Evolutionary conservation across 2,888 invertebrate species (phyloP), one percentile per base, ranked within the genome.

Genomic region (Lochmaea crataegi): DNA sequence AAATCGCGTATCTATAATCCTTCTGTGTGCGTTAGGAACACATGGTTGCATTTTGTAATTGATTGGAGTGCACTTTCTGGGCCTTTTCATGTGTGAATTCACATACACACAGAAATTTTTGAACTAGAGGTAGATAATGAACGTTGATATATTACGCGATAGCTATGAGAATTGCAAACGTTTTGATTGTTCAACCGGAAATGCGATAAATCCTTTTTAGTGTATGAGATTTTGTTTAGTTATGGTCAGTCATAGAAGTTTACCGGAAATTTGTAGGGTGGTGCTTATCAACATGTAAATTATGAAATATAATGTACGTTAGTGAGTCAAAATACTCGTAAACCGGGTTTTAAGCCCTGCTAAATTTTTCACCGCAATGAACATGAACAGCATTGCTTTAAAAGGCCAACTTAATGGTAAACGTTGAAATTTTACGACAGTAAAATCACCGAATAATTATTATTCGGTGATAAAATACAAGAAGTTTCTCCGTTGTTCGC

Each of bases 21-120:
- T 79, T 80, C 77, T 78, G 75, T 66, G 42, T 71, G 64, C 75
- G 78, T 80, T 80, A 80, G 76, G 76, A 80, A 81, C 82, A 82
- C 80, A 82, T 80, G 81, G 80, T 75, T 79, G 81, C 78, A 57
- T 78, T 77, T 75, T 80, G 77, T 81, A 80, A 81, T 80, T 79
- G 79, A 74, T 76, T 76, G 68, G 57, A 75, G 73, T 58, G 71
- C 67, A 58, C 66, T 72, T 63, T 67, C 70, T 70, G 57, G 56
- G 57, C 9, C 26, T 26, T 38, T 57, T 64, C 64, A 57, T 56
- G 57, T 57, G 64, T 64, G 45, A 64, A 64, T 64, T 53, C 57
- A 60, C 68, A 51, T 48, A 68, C 64, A 70, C 57, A 68, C 64
- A 64, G 45, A 70, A 45, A 57, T 57, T 56, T 65, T 65, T 42